Percentiles rank a stretch among this genome's conserved stretches.
phyloP scores from a whole-genome alignment of 2,113 vertebrate species.

The Vulpes ferrilata region DNA sequence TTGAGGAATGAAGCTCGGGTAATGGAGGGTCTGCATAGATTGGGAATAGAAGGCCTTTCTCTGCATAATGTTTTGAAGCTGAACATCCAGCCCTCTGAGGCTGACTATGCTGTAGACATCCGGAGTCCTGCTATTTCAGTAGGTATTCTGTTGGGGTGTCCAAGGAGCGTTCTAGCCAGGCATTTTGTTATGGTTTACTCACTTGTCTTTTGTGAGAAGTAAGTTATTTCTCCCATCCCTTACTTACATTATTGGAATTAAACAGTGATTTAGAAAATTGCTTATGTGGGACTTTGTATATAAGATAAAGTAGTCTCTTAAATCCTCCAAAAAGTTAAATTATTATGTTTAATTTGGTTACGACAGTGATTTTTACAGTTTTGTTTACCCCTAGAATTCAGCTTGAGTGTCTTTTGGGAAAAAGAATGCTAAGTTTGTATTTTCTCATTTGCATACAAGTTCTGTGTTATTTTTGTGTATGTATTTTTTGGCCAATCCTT shows the following conservation, averaged over 20 bases:
- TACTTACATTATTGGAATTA: not conserved
- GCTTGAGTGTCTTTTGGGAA: not conserved
- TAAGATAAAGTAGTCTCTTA: not conserved
- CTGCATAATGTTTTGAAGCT: slow-evolving; percentile 96
- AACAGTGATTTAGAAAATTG: not conserved
- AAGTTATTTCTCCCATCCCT: not conserved
- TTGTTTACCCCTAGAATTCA: not conserved
- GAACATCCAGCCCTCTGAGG: slow-evolving; percentile 95
- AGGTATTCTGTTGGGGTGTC: slow-evolving; percentile 74
- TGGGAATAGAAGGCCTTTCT: slow-evolving; percentile 93
- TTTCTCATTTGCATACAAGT: not conserved
- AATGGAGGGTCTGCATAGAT: slow-evolving; percentile 96
- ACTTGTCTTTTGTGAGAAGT: slow-evolving; percentile 2
- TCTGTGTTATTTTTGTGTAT: slow-evolving; percentile 33
- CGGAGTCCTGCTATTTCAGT: slow-evolving; percentile 95
- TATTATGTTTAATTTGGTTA: not conserved
- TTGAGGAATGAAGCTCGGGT: slow-evolving; percentile 95
- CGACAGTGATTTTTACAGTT: not conserved
- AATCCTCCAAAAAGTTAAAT: not conserved
- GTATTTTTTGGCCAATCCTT: not conserved
- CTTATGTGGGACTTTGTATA: not conserved
- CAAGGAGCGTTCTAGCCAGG: not conserved
- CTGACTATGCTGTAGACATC: slow-evolving; percentile 97
- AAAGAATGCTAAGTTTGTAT: not conserved
- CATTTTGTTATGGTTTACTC: not conserved